Evolutionary conservation across 2,113 vertebrate species (phyloP).

Genomic region (Circaetus cinerascens): DNA sequence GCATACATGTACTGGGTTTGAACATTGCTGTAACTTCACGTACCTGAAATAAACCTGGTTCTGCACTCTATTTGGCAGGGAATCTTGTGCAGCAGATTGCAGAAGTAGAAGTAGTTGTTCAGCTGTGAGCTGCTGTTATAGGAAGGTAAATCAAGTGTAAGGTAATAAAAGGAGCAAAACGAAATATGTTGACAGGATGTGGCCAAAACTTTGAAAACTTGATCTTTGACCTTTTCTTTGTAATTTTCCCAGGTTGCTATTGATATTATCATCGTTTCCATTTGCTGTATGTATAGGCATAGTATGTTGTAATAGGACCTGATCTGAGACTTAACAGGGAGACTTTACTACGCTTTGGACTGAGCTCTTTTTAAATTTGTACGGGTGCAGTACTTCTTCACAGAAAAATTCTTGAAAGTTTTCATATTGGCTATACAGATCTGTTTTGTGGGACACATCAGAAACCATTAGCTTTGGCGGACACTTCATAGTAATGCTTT

Average conservation of each 20-base stretch:
- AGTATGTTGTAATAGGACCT: neutral
- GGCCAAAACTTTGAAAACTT: neutral
- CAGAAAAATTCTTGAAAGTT: neutral
- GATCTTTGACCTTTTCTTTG: neutral
- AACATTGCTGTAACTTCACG: neutral
- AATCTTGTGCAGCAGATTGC: neutral
- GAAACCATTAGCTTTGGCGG: neutral
- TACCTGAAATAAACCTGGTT: neutral
- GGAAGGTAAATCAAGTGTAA: neutral
- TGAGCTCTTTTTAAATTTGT: neutral
- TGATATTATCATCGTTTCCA: neutral
- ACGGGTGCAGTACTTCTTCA: neutral
- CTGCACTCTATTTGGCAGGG: neutral
- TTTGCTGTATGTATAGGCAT: neutral
- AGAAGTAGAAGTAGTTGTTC: neutral
- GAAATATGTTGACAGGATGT: neutral
- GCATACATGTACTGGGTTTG: neutral
- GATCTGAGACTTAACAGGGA: neutral
- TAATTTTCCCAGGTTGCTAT: neutral
- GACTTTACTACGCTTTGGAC: neutral
- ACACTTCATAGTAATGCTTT: neutral
- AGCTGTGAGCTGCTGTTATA: neutral
- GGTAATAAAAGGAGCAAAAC: fast-evolving
- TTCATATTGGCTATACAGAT: neutral
- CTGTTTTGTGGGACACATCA: neutral